These are phyloP conservation scores for Polymixis lichenea DNA, from an alignment of 2,888 invertebrate species.

Conservation along the genomic window DNA sequence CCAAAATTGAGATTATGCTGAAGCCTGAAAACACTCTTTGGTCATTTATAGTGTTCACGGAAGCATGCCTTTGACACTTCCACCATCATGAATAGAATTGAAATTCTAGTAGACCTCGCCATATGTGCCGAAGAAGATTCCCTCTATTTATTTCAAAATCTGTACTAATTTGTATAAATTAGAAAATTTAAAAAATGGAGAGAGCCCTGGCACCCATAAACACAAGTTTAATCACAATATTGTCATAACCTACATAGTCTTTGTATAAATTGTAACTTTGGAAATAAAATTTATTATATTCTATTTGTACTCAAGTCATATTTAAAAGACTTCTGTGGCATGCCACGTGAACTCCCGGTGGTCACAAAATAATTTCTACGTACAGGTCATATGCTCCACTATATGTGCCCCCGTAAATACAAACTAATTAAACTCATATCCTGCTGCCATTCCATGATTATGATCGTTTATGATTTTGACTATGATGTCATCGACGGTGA, in stretches of 20 bases:
- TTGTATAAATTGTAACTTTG: too few species aligned
- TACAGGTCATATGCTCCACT: background rate
- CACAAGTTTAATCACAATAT: too few species aligned
- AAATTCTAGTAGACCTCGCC: background rate
- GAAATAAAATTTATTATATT: too few species aligned
- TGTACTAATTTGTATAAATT: too few species aligned
- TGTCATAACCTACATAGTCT: too few species aligned
- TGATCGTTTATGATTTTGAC: conserved; percentile 35
- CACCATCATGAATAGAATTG: background rate
- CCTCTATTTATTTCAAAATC: background rate
- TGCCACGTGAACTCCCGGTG: background rate
- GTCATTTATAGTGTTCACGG: background rate
- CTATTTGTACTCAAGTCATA: background rate
- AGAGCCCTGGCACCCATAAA: too few species aligned
- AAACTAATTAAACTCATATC: background rate
- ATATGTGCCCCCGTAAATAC: background rate
- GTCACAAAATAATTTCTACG: too few species aligned
- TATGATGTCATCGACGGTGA: conserved; percentile 41
- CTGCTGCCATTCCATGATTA: conserved; percentile 24
- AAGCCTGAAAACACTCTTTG: background rate
- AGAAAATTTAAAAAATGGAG: too few species aligned
- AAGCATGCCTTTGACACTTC: background rate
- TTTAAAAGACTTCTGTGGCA: background rate
- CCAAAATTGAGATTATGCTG: background rate
- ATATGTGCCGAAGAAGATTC: background rate